Conservation (phyloP, 2,797 vertebrate species). For the Gila robusta region DNA sequence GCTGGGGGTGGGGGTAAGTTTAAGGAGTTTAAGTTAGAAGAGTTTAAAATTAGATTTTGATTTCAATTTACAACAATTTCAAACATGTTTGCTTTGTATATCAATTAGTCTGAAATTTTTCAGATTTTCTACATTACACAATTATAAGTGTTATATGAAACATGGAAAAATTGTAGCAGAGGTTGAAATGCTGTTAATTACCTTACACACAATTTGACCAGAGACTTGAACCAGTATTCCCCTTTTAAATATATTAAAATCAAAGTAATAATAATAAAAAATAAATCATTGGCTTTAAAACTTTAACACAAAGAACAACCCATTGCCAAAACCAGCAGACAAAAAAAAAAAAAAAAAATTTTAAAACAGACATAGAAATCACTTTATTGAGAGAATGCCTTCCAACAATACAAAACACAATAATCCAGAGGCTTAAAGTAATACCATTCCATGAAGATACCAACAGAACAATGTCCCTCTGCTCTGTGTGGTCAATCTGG, state of each 20-base stretch:
- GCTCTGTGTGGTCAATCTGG: neutral
- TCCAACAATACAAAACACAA: constrained; percentile 52
- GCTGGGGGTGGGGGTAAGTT: no score
- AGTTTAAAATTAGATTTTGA: neutral
- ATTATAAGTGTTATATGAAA: neutral
- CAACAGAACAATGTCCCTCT: neutral
- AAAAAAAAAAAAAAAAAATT: neutral
- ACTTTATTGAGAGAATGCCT: constrained; percentile 60
- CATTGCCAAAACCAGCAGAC: neutral
- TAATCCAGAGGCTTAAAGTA: constrained; percentile 27
- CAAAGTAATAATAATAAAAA: neutral
- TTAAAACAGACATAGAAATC: constrained; percentile 60
- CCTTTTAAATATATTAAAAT: neutral
- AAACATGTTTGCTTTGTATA: neutral
- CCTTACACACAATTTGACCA: neutral
- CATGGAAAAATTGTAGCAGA: neutral
- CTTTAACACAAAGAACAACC: neutral
- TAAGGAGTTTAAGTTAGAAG: neutral
- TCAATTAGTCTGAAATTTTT: neutral
- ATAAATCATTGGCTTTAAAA: neutral
- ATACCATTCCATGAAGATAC: neutral
- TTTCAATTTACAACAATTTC: neutral
- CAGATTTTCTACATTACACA: neutral
- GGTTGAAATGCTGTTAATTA: neutral
- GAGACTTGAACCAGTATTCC: neutral